Evolutionary conservation across 2,888 invertebrate genomes (phyloP), one percentile per base, ranked within the genome.

Genomic region (Trichopria drosophilae): DNA sequence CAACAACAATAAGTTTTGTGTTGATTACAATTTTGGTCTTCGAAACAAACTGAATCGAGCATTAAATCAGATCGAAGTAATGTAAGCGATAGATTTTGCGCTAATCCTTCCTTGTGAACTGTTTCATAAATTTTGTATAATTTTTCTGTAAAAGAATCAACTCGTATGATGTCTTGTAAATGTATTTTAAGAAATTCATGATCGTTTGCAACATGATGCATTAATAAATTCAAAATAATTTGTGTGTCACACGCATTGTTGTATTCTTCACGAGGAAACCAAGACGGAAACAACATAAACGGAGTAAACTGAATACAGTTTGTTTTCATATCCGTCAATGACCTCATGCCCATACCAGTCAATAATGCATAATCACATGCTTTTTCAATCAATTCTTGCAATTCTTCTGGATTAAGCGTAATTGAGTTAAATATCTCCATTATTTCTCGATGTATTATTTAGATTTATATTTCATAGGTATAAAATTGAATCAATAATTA

Each of bases 31-130:
- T n/a, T n/a, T n/a, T n/a, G n/a, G n/a, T n/a, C n/a, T n/a, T n/a
- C n/a, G n/a, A n/a, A n/a, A n/a, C n/a, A n/a, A 62, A 31, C 16
- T 4, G 10, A 32, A 10, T 93, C 90, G 80, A 94, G 81, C 93
- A 95, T 94, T 77, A 92, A 82, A 81, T 95, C 94, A 65, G 91
- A 90, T 59, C 95, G 85, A 73, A 93, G 82, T 79, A 94, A 80
- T 65, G 90, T 92, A 79, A 95, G 53, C 0, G 65, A 63, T 50
- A 69, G 52, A 63, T 79, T 79, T 70, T 83, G 83, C 2, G 75
- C 58, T 1, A 76, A 60, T 23, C 81, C 81, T 68, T 81, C 81
- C 15, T 67, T 60, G 35, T 72, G 64, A 1, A 82, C 78, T 20
- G 69, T 77, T 45, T 77, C 77, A 66, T 81, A 81, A 32, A 84